Conservation (phyloP, 2,113 vertebrate genomes). For the Megaleporinus macrocephalus region DNA sequence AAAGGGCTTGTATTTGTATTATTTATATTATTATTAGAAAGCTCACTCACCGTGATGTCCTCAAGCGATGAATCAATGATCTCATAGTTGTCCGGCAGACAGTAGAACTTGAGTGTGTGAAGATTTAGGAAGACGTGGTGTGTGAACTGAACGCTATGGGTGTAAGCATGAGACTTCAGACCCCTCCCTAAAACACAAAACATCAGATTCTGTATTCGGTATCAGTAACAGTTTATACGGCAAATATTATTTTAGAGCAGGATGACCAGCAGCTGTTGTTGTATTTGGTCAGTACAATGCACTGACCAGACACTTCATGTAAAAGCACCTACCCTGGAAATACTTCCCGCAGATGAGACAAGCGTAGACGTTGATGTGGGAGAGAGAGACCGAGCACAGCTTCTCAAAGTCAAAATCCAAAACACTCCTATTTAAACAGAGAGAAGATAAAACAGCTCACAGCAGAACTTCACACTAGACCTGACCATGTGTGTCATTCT, state of each 20-base stretch:
- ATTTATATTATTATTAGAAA: too few relatives aligned
- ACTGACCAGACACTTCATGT: not conserved
- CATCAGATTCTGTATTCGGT: not conserved
- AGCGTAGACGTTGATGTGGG: slow-evolving; percentile 95
- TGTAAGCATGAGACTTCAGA: slow-evolving; percentile 95
- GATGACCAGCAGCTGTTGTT: too few relatives aligned
- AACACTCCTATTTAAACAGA: slow-evolving; percentile 83
- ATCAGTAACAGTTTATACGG: not conserved
- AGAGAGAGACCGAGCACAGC: slow-evolving; percentile 94
- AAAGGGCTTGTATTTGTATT: too few relatives aligned
- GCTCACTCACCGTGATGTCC: slow-evolving; percentile 88
- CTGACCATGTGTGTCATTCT: too few relatives aligned
- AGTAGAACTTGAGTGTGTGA: slow-evolving; percentile 97
- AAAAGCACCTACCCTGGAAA: slow-evolving; percentile 85
- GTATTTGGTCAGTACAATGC: too few relatives aligned
- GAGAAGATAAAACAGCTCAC: not conserved
- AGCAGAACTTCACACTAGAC: not conserved
- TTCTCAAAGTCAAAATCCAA: slow-evolving; percentile 98
- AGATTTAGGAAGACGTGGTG: slow-evolving; percentile 98
- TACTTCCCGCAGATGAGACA: slow-evolving; percentile 97
- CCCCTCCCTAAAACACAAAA: slow-evolving; percentile 82
- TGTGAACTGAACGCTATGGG: slow-evolving; percentile 95
- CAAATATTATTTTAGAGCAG: too few relatives aligned
- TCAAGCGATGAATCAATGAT: slow-evolving; percentile 97
- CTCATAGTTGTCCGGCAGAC: slow-evolving; percentile 96